A percentile compares a stretch with the other conserved stretches of the same genome.
These are phyloP conservation scores for Reticulitermes lucifugus DNA, from an alignment of 2,888 invertebrate species.

Conservation along the genomic window DNA sequence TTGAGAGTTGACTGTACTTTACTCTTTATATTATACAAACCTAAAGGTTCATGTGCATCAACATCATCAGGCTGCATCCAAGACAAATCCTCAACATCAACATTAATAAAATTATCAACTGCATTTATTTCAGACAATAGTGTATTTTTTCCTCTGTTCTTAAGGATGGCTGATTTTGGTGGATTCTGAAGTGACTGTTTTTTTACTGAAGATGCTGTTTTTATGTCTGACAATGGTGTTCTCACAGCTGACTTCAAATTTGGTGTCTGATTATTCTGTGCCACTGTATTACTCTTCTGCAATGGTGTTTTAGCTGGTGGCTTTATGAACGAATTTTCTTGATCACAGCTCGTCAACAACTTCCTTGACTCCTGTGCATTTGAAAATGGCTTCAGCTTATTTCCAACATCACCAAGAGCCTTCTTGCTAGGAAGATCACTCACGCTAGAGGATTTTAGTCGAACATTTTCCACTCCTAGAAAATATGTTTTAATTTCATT, in stretches of 20 bases:
- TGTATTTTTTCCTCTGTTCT: too few relatives aligned
- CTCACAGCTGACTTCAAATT: neutral
- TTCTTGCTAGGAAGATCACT: neutral
- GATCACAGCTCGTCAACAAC: neutral
- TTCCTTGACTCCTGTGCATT: neutral
- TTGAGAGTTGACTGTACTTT: too few relatives aligned
- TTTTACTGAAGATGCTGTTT: neutral
- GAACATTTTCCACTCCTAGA: neutral
- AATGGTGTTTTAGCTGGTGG: neutral
- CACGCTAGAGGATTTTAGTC: neutral
- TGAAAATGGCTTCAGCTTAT: neutral
- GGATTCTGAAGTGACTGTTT: neutral
- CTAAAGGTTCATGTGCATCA: neutral
- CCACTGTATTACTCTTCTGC: neutral
- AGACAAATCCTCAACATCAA: neutral
- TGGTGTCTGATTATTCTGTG: neutral
- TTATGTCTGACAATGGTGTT: neutral
- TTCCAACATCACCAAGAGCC: conserved; percentile 21
- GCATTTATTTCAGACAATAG: too few relatives aligned
- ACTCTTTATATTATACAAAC: neutral
- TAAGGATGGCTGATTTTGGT: too few relatives aligned
- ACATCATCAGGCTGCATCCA: neutral
- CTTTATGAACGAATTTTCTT: neutral
- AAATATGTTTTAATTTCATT: too few relatives aligned
- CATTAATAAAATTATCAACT: neutral